These are phyloP conservation scores for Neelides sp. DNA, from an alignment of 1,140 invertebrate genomes.

Conservation along the genomic window DNA sequence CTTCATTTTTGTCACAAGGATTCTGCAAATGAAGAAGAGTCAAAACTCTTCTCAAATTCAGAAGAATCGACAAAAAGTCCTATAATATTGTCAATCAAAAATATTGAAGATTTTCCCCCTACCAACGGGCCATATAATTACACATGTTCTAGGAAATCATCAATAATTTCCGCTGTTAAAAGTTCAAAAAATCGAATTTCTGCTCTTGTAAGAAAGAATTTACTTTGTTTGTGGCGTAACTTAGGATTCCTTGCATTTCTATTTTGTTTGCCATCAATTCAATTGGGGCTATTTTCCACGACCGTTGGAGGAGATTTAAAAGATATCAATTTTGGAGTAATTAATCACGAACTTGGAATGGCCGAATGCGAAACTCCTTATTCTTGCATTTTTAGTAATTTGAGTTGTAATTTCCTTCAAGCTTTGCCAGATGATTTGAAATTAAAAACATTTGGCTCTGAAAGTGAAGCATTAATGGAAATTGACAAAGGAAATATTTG, in stretches of 20 bases:
- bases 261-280: slow-evolving; percentile 75
- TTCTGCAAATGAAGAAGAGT: slow-evolving; percentile 4
- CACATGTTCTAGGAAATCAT: neutral
- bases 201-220: slow-evolving; percentile 49
- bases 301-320: slow-evolving; percentile 81
- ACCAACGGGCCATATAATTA: neutral
- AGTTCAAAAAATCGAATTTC: slow-evolving; percentile 31
- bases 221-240: slow-evolving; percentile 50
- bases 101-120: neutral
- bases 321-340: slow-evolving; percentile 66
- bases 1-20: slow-evolving; percentile 38
- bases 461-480: slow-evolving; percentile 50
- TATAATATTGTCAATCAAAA: too few species aligned
- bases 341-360: slow-evolving; percentile 64
- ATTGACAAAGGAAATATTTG: slow-evolving; percentile 63
- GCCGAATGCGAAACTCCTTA: slow-evolving; percentile 37
- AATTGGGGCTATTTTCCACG: slow-evolving; percentile 84
- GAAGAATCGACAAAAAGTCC: too few species aligned
- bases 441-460: slow-evolving; percentile 46
- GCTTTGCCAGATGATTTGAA: slow-evolving; percentile 40
- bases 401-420: slow-evolving; percentile 60
- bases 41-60: too few species aligned
- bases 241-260: slow-evolving; percentile 77
- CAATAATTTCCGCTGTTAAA: neutral
- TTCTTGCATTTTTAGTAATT: slow-evolving; percentile 51